Conservation (phyloP, 1,140 invertebrate species). For the Sogatella furcifera region DNA sequence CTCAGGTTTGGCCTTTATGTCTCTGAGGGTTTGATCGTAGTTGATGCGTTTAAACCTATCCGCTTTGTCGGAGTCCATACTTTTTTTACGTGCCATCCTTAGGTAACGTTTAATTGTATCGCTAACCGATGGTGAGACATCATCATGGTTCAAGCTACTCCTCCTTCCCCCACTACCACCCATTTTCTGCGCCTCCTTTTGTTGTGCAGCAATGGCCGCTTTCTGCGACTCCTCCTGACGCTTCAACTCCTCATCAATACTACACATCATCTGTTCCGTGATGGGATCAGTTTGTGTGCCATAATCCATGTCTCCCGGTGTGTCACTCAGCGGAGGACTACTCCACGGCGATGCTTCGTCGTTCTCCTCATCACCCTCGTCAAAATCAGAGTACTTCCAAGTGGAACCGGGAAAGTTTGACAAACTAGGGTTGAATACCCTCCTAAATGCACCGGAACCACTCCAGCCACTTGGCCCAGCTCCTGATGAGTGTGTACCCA, state of each 20-base stretch:
- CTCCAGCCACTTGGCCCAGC: neutral
- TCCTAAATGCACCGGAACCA: neutral
- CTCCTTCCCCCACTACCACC: conserved; percentile 37
- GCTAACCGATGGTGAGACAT: conserved; percentile 72
- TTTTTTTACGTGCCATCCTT: conserved; percentile 75
- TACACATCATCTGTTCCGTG: conserved; percentile 38
- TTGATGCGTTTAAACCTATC: conserved; percentile 79
- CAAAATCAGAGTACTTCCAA: conserved; percentile 2
- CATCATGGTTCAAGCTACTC: conserved; percentile 68
- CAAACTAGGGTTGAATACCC: too few species aligned
- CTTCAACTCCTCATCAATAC: conserved; percentile 38
- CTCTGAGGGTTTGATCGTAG: conserved; percentile 71
- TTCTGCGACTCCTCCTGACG: conserved; percentile 22
- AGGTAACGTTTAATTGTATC: conserved; percentile 75
- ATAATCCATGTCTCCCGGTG: conserved; percentile 51
- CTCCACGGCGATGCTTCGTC: conserved; percentile 30
- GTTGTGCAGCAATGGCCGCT: conserved; percentile 30
- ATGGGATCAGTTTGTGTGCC: conserved; percentile 50
- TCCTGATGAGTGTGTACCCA: neutral
- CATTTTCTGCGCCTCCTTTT: conserved; percentile 30
- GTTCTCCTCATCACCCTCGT: conserved; percentile 30
- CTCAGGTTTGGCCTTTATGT: conserved; percentile 69
- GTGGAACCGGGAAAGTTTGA: too few species aligned
- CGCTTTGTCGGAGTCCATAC: conserved; percentile 62
- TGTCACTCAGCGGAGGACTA: conserved; percentile 32